These are phyloP conservation scores for Drosophila arizonae DNA, from an alignment of 1,140 invertebrate species.

Conservation along the genomic window DNA sequence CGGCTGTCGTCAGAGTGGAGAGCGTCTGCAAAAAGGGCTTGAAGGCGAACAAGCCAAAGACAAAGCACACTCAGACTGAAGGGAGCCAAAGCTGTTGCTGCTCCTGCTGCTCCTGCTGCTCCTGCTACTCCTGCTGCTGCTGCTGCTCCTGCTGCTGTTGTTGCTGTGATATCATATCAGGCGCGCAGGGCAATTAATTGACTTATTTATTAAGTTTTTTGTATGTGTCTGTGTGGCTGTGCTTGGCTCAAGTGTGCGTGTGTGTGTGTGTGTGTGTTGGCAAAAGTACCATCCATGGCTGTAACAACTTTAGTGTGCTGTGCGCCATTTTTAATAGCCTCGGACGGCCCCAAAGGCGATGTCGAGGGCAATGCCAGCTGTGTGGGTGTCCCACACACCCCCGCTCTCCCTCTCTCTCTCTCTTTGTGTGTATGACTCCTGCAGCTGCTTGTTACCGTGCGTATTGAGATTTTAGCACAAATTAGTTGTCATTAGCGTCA, in stretches of 20 bases:
- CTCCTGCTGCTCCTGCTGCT: too few species aligned
- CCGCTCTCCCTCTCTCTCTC: neutral
- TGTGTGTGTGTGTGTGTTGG: conserved; percentile 18
- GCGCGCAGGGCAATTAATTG: conserved; percentile 69
- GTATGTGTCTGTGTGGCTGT: conserved; percentile 13
- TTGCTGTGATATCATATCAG: conserved; percentile 60
- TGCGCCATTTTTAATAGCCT: conserved; percentile 76
- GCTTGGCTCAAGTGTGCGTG: neutral
- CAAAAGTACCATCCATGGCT: conserved; percentile 50
- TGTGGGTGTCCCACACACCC: neutral
- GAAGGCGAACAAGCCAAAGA: neutral
- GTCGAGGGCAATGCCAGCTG: conserved; percentile 35
- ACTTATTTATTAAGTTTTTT: conserved; percentile 81
- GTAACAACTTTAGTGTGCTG: conserved; percentile 76
- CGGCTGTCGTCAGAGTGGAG: neutral
- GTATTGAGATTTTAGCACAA: conserved; percentile 69
- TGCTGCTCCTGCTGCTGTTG: conserved; percentile 51
- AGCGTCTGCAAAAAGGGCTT: neutral
- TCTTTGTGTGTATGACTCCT: conserved; percentile 27
- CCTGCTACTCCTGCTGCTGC: too few species aligned
- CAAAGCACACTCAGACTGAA: conserved; percentile 26
- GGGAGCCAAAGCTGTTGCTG: conserved; percentile 56
- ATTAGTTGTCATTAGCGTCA: conserved; percentile 78
- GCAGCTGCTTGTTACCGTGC: conserved; percentile 30
- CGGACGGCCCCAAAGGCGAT: conserved; percentile 62